A percentile compares a stretch with the other conserved stretches of the same genome.
These are phyloP conservation scores for Agrilus biguttatus DNA, from an alignment of 2,888 invertebrate species.

Conservation along the genomic window DNA sequence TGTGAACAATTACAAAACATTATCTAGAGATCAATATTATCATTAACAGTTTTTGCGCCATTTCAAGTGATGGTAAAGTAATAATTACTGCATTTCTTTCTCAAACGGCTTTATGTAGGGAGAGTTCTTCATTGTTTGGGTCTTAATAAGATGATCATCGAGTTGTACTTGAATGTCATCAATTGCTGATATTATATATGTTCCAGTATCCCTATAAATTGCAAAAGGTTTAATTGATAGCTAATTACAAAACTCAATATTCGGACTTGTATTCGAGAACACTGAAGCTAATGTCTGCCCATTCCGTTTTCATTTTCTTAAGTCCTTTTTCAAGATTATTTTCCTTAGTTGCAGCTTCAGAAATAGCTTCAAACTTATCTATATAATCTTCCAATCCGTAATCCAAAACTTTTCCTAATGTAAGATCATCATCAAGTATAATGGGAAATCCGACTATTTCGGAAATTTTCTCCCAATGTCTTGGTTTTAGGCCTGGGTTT, in stretches of 20 bases:
- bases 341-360: conserved; percentile 92
- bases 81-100: conserved; percentile 56
- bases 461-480: conserved; percentile 91
- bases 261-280: conserved; percentile 51
- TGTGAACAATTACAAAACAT: conserved; percentile 25
- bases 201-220: conserved; percentile 65
- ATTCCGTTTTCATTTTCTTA: conserved; percentile 81
- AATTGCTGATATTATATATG: conserved; percentile 74
- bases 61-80: conserved; percentile 1
- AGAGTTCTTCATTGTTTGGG: conserved; percentile 95
- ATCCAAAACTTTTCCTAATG: conserved; percentile 76
- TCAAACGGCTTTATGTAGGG: conserved; percentile 94
- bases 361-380: conserved; percentile 77
- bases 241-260: conserved; percentile 17
- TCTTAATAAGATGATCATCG: conserved; percentile 93
- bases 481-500: conserved; percentile 82
- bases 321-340: conserved; percentile 82
- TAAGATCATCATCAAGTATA: conserved; percentile 65
- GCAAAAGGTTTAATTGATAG: conserved; percentile 2
- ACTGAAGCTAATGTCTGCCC: conserved; percentile 67
- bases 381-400: conserved; percentile 81
- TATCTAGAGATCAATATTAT: not conserved
- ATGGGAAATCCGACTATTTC: conserved; percentile 92
- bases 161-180: conserved; percentile 88
- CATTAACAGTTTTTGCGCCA: too few relatives aligned